Base-by-base conservation (phyloP, 2,113 vertebrate species). In the Mesembrinibis cayennensis region DNA sequence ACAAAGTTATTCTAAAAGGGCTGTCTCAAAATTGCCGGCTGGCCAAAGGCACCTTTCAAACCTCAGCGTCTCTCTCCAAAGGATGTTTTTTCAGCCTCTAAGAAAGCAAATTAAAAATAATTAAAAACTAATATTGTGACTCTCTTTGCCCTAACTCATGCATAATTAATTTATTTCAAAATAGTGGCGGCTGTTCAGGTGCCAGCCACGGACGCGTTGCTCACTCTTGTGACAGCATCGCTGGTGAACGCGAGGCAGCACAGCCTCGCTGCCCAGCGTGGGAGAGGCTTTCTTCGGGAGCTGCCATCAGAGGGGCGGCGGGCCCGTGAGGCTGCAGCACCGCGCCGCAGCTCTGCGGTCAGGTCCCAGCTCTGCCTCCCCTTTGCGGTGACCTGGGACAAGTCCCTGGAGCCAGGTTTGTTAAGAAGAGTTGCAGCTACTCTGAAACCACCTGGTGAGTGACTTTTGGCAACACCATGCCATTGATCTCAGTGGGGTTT, bases 261-360 rank as follows among this genome's bases (percentile, higher is more conserved):
- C 69, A 14, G 40, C 30, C 44, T 3, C 63, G 20, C 56, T 3
- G 5, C 27, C 0, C 27, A 23, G 63, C 1, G 1, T 0, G 8
- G 52, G 40, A 42, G 58, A 2, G 16, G n/a, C 4, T n/a, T 20
- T 36, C 47, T 20, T 14, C 0, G 32, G 59, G 80, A 45, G 50
- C n/a, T 71, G 44, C 42, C 26, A 4, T 16, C 21, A 14, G 22
- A 23, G 42, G 45, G 55, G 49, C 4, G 13, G 10, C 11, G 40
- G 52, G 29, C 27, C 27, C 6, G 5, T 0, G 21, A 22, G 63
- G 72, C 50, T 27, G 53, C 32, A 27, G 1, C 5, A 40, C 32
- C 2, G 9, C 7, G 7, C 2, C 2, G 14, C 27, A 42, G 42
- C 10, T 36, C 30, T 26, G 36, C 40, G 30, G 10, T 2, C 52